Conservation (phyloP, 2,888 invertebrate species). For the Aphodius sticticus region DNA sequence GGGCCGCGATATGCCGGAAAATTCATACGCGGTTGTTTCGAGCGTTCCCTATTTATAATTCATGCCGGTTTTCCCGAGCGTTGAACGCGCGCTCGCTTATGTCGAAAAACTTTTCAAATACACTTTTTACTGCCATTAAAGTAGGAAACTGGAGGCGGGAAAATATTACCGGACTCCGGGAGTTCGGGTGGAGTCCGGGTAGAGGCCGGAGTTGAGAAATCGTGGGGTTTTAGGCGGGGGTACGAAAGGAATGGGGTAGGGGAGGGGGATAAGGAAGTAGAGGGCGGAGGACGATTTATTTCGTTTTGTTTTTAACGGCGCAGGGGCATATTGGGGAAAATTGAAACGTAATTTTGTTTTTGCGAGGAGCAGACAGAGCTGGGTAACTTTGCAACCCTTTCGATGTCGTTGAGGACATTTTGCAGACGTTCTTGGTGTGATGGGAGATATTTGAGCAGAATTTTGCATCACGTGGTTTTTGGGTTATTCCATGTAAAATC, state of each 20-base stretch:
- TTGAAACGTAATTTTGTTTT: neutral
- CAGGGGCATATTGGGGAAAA: neutral
- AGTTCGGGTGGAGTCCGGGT: neutral
- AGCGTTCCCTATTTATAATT: neutral
- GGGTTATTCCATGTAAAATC: no score
- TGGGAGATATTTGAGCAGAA: no score
- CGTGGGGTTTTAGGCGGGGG: neutral
- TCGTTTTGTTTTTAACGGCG: neutral
- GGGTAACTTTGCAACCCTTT: no score
- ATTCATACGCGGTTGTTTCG: constrained; percentile 4
- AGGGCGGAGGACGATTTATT: constrained; percentile 12
- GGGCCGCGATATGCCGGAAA: neutral
- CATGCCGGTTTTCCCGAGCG: neutral
- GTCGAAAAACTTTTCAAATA: neutral
- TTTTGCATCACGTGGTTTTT: no score
- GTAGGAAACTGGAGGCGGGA: constrained; percentile 13
- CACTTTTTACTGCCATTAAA: neutral
- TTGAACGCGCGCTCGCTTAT: neutral
- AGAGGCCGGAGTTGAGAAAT: neutral
- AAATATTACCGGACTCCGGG: neutral
- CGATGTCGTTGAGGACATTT: no score
- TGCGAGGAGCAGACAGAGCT: neutral
- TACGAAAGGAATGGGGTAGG: neutral
- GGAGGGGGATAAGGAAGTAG: constrained; percentile 4
- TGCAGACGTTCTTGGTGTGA: no score